Evolutionary conservation across 2,113 vertebrate species (phyloP), one percentile per base, ranked within the genome.

Genomic region (Zosterops pallidus): DNA sequence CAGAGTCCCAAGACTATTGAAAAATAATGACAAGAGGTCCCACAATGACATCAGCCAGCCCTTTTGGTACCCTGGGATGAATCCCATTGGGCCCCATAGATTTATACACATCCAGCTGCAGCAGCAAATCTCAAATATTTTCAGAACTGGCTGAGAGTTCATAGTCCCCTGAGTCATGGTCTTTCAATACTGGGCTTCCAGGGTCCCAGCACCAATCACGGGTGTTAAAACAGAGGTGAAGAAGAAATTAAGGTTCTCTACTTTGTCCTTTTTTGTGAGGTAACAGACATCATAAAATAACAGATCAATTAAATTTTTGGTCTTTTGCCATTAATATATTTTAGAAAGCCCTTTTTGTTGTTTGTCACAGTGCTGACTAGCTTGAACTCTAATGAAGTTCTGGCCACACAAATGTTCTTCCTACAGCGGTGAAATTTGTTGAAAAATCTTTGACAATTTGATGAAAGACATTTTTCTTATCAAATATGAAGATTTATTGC

Each of bases 41-140:
- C 12, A 3, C 1, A 2, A 50, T 50, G 10, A 41, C 18, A 55
- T 53, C 4, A 14, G 9, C 3, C 25, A 50, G 10, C 25, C 26
- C 24, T 47, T 86, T 59, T 23, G 9, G 21, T 39, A 49, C 9
- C 9, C 10, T 52, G 20, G 55, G 16, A 28, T 55, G 15, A 70
- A 70, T 33, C 18, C 33, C 14, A 16, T 35, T 5, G 3, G 13
- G 23, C 1, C 2, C 4, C 9, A 65, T 13, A 44, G 49, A 63
- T 53, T 47, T 64, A 33, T 68, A 5, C 0, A 0, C 11, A 83
- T 31, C 19, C 50, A 77, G 4, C 18, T 64, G 31, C 11, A 78
- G 60, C n/a, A 84, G 23, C 6, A 78, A 59, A 42, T 64, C 16
- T 68, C 2, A 1, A 77, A 67, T 4, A 39, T 25, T 22, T 68